These are phyloP conservation scores for Ariopsis seemanni DNA, from an alignment of 2,113 vertebrate species.

Conservation along the genomic window DNA sequence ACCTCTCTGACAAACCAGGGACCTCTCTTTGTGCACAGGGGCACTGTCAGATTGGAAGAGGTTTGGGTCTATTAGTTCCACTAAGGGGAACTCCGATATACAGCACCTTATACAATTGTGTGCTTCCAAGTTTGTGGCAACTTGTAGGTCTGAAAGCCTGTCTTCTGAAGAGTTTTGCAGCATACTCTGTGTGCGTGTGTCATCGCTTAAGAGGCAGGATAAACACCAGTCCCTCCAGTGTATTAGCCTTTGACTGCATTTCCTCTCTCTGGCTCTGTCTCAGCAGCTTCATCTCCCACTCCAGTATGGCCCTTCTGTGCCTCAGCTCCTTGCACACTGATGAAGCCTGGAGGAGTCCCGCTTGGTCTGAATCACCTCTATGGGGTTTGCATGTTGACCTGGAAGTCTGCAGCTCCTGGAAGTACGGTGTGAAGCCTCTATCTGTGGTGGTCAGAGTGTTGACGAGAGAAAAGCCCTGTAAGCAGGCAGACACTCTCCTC, in stretches of 20 bases:
- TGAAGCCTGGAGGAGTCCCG: conserved; percentile 42
- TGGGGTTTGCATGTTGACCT: conserved; percentile 14
- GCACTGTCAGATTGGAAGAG: no score
- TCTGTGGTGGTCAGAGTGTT: conserved; percentile 6
- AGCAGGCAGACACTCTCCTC: conserved; percentile 39
- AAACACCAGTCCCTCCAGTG: conserved; percentile 51
- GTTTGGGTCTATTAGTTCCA: no score
- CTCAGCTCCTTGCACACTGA: conserved; percentile 40
- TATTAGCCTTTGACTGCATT: conserved; percentile 41
- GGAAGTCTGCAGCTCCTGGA: conserved; percentile 19
- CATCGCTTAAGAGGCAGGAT: conserved; percentile 52
- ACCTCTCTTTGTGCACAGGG: no score
- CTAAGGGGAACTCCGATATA: no score
- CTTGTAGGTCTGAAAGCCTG: no score
- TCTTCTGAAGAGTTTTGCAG: background rate
- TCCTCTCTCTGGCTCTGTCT: conserved; percentile 41
- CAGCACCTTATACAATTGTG: no score
- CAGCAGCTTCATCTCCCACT: conserved; percentile 43
- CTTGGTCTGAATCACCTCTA: background rate
- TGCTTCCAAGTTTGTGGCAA: no score
- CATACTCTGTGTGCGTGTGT: background rate
- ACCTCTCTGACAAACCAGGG: no score
- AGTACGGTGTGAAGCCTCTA: conserved; percentile 41
- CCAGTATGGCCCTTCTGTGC: conserved; percentile 41
- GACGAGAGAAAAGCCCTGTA: conserved; percentile 35